A percentile compares a stretch with the other conserved stretches of the same genome.
Evolutionary conservation across 1,140 invertebrate species (phyloP).

Genomic region (Coboldia fuscipes): DNA sequence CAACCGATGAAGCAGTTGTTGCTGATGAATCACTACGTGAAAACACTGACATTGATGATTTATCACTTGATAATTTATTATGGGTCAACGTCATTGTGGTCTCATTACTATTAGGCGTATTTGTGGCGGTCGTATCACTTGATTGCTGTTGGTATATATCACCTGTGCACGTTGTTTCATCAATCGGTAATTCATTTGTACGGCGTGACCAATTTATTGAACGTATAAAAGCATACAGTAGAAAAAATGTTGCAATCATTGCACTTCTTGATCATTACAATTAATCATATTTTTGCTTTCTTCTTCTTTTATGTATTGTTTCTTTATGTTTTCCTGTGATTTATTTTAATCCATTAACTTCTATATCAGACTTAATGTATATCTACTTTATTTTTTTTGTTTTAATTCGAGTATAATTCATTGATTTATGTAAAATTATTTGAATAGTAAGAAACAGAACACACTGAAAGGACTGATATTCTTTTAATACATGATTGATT

Average conservation of each 20-base stretch:
- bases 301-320: not conserved
- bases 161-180: not conserved
- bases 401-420: not conserved
- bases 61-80: not conserved
- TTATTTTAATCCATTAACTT: not conserved
- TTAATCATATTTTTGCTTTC: not conserved
- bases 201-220: constrained; percentile 17
- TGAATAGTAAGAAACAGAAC: no score
- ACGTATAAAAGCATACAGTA: constrained; percentile 21
- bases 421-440: not conserved
- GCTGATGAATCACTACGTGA: constrained; percentile 20
- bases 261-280: constrained; percentile 2
- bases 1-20: constrained; percentile 17
- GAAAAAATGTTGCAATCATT: constrained; percentile 21
- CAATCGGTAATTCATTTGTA: constrained; percentile 1
- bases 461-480: no score
- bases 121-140: not conserved
- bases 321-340: not conserved
- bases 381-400: not conserved
- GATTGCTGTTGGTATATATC: not conserved
- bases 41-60: constrained; percentile 10
- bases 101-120: constrained; percentile 6
- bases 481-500: no score
- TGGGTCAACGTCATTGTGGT: constrained; percentile 1
- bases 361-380: not conserved